Percentiles rank a stretch among this genome's conserved stretches.
Evolutionary conservation across 1,140 invertebrate genomes (phyloP).

Genomic region (Temnothorax nylanderi): DNA sequence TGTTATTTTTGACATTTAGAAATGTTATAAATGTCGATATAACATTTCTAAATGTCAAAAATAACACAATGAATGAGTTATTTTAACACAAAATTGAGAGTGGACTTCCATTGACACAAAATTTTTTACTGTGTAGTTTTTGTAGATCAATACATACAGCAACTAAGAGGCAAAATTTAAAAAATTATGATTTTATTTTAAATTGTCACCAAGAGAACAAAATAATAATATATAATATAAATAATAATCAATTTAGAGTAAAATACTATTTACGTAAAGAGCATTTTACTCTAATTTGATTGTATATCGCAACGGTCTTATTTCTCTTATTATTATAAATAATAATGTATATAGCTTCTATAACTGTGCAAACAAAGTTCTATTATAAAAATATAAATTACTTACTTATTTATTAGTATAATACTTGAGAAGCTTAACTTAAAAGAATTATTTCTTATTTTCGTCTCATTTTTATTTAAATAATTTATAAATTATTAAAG

Average conservation of each 20-base stretch:
- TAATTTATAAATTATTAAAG: slow-evolving; percentile 1
- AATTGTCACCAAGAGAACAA: not conserved
- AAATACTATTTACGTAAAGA: too few relatives aligned
- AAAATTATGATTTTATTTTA: not conserved
- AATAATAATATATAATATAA: not conserved
- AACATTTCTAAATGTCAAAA: too few relatives aligned
- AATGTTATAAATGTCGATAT: too few relatives aligned
- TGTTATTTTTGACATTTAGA: too few relatives aligned
- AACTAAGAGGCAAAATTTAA: not conserved
- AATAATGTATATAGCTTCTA: not conserved
- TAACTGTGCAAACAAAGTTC: not conserved
- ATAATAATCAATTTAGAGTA: too few relatives aligned
- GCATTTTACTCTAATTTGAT: too few relatives aligned
- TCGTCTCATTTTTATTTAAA: not conserved
- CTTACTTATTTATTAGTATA: not conserved
- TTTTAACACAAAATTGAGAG: too few relatives aligned
- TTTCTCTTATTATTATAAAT: too few relatives aligned
- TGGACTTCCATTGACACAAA: too few relatives aligned
- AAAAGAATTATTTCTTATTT: not conserved
- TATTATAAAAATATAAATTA: not conserved
- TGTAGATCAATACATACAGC: not conserved
- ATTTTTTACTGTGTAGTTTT: too few relatives aligned
- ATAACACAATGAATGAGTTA: too few relatives aligned
- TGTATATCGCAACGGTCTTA: too few relatives aligned
- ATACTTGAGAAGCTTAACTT: not conserved